Evolutionary conservation across 2,797 vertebrate species (phyloP).

Genomic region (Hozukius guyotensis): DNA sequence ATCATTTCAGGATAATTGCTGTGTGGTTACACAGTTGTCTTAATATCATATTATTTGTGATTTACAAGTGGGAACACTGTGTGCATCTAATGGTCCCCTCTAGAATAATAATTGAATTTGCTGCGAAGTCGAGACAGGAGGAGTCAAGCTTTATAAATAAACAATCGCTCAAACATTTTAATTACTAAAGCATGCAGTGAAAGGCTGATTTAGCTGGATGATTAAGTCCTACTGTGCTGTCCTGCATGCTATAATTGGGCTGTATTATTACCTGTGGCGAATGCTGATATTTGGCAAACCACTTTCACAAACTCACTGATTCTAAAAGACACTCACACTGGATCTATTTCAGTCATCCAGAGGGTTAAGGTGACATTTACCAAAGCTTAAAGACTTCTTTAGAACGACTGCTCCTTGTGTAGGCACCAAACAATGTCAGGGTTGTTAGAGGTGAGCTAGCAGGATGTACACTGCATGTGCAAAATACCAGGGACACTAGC

Average conservation of each 20-base stretch:
- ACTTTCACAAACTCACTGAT: neutral
- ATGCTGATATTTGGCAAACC: neutral
- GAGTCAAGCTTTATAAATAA: neutral
- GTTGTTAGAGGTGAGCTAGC: neutral
- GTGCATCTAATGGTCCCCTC: neutral
- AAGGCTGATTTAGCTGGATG: neutral
- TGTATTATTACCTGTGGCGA: neutral
- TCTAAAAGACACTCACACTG: neutral
- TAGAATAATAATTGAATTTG: neutral
- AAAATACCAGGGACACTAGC: neutral
- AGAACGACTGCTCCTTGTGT: too few species aligned
- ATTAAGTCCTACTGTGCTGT: neutral
- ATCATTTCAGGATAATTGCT: neutral
- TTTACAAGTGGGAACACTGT: neutral
- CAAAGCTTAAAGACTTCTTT: neutral
- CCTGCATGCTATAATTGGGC: neutral
- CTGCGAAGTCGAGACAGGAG: neutral
- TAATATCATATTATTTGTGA: neutral
- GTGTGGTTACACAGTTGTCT: neutral
- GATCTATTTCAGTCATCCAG: neutral
- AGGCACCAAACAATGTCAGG: neutral
- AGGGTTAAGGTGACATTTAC: neutral
- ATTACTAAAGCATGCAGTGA: neutral
- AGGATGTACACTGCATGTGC: neutral
- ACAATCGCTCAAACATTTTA: neutral